These are phyloP conservation scores for Brachionus plicatilis DNA, from an alignment of 1,140 invertebrate genomes.

Conservation along the genomic window DNA sequence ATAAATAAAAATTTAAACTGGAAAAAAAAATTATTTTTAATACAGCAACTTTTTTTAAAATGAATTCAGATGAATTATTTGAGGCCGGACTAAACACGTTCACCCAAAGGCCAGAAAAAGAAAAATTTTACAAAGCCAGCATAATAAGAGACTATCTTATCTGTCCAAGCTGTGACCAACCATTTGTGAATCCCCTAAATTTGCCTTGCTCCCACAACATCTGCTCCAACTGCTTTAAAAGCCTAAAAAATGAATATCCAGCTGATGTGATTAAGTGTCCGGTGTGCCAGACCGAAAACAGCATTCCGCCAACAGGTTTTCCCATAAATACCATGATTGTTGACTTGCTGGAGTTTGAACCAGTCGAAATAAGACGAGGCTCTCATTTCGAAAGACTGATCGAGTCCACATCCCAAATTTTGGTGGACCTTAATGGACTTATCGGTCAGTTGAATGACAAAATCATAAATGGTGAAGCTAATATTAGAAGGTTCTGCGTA, in stretches of 20 bases:
- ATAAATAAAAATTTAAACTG: not conserved
- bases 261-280: not conserved
- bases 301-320: not conserved
- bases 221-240: not conserved
- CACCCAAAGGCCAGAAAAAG: not conserved
- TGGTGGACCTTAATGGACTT: not conserved
- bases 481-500: not conserved
- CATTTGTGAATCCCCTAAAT: not conserved
- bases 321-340: not conserved
- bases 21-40: not conserved
- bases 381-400: not conserved
- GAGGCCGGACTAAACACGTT: not conserved
- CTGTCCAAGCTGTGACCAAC: not conserved
- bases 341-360: not conserved
- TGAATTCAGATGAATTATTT: not conserved
- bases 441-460: not conserved
- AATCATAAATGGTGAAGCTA: not conserved
- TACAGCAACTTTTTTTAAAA: not conserved
- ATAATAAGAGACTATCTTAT: not conserved
- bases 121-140: not conserved
- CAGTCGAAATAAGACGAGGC: not conserved
- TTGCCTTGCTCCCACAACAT: slow-evolving; percentile 3
- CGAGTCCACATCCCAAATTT: not conserved
- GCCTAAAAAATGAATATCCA: slow-evolving; percentile 7
- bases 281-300: not conserved